phyloP scores from a whole-genome alignment of 1,140 invertebrate genomes.

The Drosophila seguyi region DNA sequence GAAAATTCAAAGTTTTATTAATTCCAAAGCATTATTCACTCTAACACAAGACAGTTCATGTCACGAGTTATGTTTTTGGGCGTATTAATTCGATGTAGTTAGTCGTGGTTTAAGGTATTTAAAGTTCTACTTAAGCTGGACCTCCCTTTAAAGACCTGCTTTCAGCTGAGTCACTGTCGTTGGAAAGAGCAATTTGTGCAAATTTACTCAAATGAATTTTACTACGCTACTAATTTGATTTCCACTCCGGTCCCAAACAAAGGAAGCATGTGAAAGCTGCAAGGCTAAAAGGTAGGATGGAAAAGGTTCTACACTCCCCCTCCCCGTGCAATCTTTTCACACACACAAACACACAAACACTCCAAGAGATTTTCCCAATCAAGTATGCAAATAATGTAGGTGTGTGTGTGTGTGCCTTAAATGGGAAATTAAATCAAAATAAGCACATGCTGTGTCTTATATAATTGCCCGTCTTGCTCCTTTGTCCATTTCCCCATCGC shows the following conservation, averaged over 20 bases:
- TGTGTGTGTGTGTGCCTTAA: slow-evolving; percentile 53
- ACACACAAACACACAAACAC: slow-evolving; percentile 5
- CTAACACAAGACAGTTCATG: too few relatives aligned
- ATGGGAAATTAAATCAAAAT: slow-evolving; percentile 81
- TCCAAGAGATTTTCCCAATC: slow-evolving; percentile 66
- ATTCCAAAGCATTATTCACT: neutral
- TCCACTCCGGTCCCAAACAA: slow-evolving; percentile 45
- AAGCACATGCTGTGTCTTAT: slow-evolving; percentile 63
- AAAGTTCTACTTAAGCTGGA: neutral
- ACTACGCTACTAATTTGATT: slow-evolving; percentile 70
- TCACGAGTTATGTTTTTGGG: neutral
- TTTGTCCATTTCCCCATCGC: slow-evolving; percentile 15
- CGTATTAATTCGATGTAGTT: neutral
- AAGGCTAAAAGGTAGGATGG: slow-evolving; percentile 29
- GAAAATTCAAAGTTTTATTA: neutral
- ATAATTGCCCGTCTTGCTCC: slow-evolving; percentile 64
- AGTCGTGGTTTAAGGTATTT: neutral
- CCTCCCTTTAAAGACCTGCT: slow-evolving; percentile 1
- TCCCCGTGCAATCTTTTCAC: neutral
- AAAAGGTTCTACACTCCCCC: neutral
- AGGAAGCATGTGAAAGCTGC: slow-evolving; percentile 34
- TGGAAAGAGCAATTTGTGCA: slow-evolving; percentile 58
- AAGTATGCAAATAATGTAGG: slow-evolving; percentile 76
- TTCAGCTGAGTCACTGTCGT: slow-evolving; percentile 18
- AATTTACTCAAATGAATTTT: slow-evolving; percentile 66